A percentile compares a stretch with the other conserved stretches of the same genome.
These are phyloP conservation scores for Amblyjoppa fuscipennis DNA, from an alignment of 2,888 invertebrate genomes.

Conservation along the genomic window DNA sequence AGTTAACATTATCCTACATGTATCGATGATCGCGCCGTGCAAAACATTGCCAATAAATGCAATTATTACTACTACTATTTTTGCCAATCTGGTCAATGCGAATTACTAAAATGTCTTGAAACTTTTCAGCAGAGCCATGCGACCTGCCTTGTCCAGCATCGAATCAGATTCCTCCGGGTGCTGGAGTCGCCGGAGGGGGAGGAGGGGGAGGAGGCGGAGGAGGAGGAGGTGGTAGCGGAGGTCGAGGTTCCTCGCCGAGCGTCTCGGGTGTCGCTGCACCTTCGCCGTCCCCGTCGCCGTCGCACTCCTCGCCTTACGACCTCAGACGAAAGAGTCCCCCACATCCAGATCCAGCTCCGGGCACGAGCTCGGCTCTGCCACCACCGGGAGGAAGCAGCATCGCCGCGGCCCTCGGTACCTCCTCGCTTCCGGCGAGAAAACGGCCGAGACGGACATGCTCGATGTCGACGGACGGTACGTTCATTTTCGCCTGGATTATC, in stretches of 20 bases:
- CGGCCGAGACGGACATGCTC: conserved; percentile 91
- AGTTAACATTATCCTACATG: no score
- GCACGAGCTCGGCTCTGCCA: conserved; percentile 86
- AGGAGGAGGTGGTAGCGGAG: conserved; percentile 86
- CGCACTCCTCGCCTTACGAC: conserved; percentile 96
- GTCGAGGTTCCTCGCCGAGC: conserved; percentile 85
- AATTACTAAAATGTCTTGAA: conserved; percentile 30
- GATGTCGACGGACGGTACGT: conserved; percentile 85
- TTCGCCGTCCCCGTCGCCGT: conserved; percentile 83
- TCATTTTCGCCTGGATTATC: neutral
- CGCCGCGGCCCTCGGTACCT: conserved; percentile 86
- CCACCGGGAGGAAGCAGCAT: conserved; percentile 85
- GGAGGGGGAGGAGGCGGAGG: conserved; percentile 77
- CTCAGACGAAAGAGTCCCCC: conserved; percentile 94
- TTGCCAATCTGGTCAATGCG: neutral
- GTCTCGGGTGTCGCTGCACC: conserved; percentile 84
- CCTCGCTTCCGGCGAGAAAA: conserved; percentile 94
- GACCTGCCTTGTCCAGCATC: conserved; percentile 90
- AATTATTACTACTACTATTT: no score
- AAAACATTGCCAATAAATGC: no score
- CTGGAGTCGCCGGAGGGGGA: conserved; percentile 84
- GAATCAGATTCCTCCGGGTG: conserved; percentile 81
- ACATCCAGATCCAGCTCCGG: conserved; percentile 90
- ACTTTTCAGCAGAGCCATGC: conserved; percentile 90
- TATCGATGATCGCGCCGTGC: no score